Percentiles rank a stretch among this genome's conserved stretches.
Conservation (phyloP, 1,140 invertebrate genomes). For the Tetramorium simillimum region DNA sequence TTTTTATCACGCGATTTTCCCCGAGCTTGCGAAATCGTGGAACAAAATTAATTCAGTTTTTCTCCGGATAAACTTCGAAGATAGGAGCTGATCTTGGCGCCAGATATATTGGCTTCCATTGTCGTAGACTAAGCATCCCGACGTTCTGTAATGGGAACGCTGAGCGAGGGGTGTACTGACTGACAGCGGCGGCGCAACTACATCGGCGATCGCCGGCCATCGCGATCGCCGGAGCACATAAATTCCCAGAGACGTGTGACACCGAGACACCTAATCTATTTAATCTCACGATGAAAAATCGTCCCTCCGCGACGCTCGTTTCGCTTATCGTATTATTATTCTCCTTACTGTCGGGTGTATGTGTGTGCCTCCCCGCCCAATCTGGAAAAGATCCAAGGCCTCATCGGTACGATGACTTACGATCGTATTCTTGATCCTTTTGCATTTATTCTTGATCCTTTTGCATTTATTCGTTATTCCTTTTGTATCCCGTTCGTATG, state of each 20-base stretch:
- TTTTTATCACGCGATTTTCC: not conserved
- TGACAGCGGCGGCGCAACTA: constrained; percentile 35
- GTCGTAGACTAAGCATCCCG: constrained; percentile 37
- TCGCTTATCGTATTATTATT: constrained; percentile 70
- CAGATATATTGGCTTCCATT: constrained; percentile 47
- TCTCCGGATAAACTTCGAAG: not conserved
- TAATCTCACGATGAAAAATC: constrained; percentile 71
- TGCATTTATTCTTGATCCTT: constrained; percentile 7
- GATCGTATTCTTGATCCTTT: constrained; percentile 36
- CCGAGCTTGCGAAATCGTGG: not conserved
- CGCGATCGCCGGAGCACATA: constrained; percentile 45
- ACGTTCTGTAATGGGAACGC: constrained; percentile 25
- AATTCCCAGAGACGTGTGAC: constrained; percentile 51
- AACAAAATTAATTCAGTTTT: constrained; percentile 37
- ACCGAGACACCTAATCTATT: constrained; percentile 61
- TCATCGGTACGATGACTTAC: constrained; percentile 62
- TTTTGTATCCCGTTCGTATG: not conserved
- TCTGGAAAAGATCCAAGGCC: constrained; percentile 58
- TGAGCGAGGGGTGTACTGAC: constrained; percentile 32
- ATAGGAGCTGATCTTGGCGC: constrained; percentile 33
- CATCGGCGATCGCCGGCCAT: constrained; percentile 33
- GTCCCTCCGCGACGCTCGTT: constrained; percentile 51
- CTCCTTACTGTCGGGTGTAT: constrained; percentile 12
- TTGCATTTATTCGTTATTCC: not conserved
- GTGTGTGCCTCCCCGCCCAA: not conserved